A percentile compares a stretch with the other conserved stretches of the same genome.
phyloP scores from a whole-genome alignment of 2,113 vertebrate genomes.

The Xiphophorus hellerii region DNA sequence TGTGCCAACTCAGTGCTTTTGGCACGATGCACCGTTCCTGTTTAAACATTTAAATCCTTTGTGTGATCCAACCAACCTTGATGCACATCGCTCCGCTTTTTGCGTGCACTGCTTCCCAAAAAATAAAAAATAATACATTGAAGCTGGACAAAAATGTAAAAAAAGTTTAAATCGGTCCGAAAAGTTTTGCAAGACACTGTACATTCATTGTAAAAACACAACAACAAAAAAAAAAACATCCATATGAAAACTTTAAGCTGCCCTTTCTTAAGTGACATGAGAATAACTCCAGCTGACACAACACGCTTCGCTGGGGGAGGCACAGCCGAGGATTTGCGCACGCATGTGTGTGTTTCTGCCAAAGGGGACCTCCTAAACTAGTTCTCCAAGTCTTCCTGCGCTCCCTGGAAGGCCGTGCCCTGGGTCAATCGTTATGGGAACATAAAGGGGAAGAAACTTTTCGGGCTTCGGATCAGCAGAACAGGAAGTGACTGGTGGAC shows the following conservation, averaged over 20 bases:
- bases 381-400: constrained; percentile 22
- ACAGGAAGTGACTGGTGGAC: constrained; percentile 42
- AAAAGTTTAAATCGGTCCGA: no score
- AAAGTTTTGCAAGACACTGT: no score
- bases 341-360: neutral
- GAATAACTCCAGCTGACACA: constrained; percentile 49
- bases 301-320: neutral
- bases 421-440: constrained; percentile 40
- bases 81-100: no score
- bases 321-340: constrained; percentile 15
- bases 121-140: no score
- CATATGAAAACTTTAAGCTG: neutral
- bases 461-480: constrained; percentile 37
- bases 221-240: no score
- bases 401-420: constrained; percentile 19
- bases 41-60: no score
- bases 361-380: constrained; percentile 34
- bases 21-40: no score
- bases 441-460: constrained; percentile 20
- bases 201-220: neutral
- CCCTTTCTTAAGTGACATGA: constrained; percentile 10
- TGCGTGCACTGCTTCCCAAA: no score
- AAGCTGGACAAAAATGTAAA: no score
- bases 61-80: no score
- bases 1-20: no score